Percentiles rank a stretch among this genome's conserved stretches.
phyloP scores from a whole-genome alignment of 2,797 vertebrate species.

The Muscicapa comitata region DNA sequence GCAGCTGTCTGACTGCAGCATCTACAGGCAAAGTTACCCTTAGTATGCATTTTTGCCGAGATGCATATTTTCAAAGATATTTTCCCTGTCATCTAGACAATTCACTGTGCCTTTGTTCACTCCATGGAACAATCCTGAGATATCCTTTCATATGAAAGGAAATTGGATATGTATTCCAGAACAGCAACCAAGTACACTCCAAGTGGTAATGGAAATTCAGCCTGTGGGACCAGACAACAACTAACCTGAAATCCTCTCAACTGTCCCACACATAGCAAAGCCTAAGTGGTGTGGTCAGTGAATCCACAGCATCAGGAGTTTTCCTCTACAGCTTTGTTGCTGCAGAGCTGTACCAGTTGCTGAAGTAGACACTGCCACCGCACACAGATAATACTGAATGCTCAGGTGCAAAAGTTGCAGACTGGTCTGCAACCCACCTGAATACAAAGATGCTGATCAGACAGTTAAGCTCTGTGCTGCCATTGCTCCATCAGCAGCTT shows the following conservation, averaged over 20 bases:
- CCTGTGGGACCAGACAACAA: background rate
- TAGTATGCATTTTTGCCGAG: background rate
- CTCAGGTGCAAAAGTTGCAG: background rate
- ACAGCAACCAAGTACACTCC: background rate
- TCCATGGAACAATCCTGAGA: background rate
- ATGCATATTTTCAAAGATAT: background rate
- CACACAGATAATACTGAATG: background rate
- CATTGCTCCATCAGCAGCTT: background rate
- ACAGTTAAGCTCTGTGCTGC: background rate
- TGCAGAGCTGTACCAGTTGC: background rate
- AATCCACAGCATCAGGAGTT: background rate
- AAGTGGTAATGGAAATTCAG: background rate
- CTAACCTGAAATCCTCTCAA: background rate
- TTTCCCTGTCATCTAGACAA: background rate
- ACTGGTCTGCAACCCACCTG: background rate
- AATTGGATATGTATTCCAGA: background rate
- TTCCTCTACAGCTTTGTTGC: background rate
- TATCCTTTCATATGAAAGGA: background rate
- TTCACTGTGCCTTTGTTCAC: background rate
- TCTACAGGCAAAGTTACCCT: background rate
- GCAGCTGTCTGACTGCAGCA: background rate
- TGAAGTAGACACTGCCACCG: background rate
- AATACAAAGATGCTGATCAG: background rate
- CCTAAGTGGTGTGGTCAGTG: accelerated
- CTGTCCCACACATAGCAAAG: background rate